Evolutionary conservation across 2,113 vertebrate genomes (phyloP).

Genomic region (Gadus chalcogrammus): DNA sequence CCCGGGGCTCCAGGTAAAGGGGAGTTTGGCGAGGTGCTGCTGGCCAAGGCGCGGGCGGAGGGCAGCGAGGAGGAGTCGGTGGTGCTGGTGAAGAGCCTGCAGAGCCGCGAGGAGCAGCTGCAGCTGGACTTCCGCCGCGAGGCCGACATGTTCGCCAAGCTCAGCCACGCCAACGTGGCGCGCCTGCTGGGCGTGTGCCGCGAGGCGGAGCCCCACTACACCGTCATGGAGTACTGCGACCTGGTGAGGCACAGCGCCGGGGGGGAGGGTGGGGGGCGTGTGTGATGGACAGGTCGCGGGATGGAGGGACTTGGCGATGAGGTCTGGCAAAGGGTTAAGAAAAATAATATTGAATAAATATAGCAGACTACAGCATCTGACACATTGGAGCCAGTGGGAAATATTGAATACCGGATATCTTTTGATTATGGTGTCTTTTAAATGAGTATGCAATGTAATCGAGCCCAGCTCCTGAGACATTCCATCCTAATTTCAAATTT

Average conservation of each 20-base stretch:
- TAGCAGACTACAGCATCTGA: too few relatives aligned
- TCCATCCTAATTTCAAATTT: too few relatives aligned
- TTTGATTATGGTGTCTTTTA: too few relatives aligned
- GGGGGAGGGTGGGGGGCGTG: too few relatives aligned
- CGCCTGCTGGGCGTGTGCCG: conserved; percentile 88
- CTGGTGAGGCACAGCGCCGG: conserved; percentile 74
- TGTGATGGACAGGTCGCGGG: too few relatives aligned
- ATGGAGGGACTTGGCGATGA: too few relatives aligned
- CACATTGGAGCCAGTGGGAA: too few relatives aligned
- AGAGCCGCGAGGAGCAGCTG: conserved; percentile 86
- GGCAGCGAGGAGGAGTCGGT: conserved; percentile 79
- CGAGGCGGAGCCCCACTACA: conserved; percentile 89
- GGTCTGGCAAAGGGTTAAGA: too few relatives aligned
- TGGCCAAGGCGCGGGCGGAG: conserved; percentile 89
- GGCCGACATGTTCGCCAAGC: conserved; percentile 93
- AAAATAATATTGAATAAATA: too few relatives aligned
- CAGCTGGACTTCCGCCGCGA: conserved; percentile 91
- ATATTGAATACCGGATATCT: too few relatives aligned
- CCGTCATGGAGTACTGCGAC: conserved; percentile 94
- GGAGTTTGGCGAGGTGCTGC: conserved; percentile 93
- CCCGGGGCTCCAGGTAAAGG: conserved; percentile 75
- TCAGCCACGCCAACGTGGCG: conserved; percentile 85
- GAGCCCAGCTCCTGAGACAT: too few relatives aligned
- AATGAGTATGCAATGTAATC: too few relatives aligned
- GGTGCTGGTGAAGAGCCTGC: conserved; percentile 92